Base-by-base conservation (phyloP, 2,113 vertebrate genomes). In the Toxostoma redivivum region DNA sequence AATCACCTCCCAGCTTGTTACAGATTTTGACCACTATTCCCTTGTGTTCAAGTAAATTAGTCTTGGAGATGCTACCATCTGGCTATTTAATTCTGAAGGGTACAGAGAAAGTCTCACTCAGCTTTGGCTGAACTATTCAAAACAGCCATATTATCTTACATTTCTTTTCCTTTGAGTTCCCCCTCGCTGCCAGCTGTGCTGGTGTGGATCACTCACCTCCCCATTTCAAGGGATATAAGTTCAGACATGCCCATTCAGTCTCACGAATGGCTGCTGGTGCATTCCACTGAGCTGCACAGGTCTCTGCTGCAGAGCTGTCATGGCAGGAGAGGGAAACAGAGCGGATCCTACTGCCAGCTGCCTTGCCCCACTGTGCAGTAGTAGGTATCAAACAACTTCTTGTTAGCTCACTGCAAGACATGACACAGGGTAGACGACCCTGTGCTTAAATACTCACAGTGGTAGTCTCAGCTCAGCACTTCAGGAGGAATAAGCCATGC, bases 401-500 rank as follows among this genome's bases (percentile, higher is more conserved):
- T 31, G 13, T 5, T 62, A 45, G 31, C 16, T 79, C 18, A 0
- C 48, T 25, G 40, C 38, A 22, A 40, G 37, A 6, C 10, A 3
- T 3, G 33, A 11, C 16, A 3, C 0, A 0, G 40, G 12, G 7
- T 1, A 5, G n/a, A 2, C 22, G 37, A 48, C 54, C 53, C 57
- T 1, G 1, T 15, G 62, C 33, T 65, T 38, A 8, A 69, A 57
- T 21, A 15, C 45, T 45, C 73, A 7, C 37, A 37, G 3, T 6
- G 3, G 18, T 2, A 18, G 40, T 7, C 38, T 25, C 67, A 4
- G 5, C n/a, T 44, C 25, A 45, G 74, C 0, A 0, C 62, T 81
- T 31, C 54, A 7, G 37, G 58, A 94, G 44, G 28, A 72, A 28
- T 8, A 17, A 53, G 45, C n/a, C 23, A 8, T 2, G 0, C 7